Conservation (phyloP, 2,797 vertebrate species). For the Geotria australis region DNA sequence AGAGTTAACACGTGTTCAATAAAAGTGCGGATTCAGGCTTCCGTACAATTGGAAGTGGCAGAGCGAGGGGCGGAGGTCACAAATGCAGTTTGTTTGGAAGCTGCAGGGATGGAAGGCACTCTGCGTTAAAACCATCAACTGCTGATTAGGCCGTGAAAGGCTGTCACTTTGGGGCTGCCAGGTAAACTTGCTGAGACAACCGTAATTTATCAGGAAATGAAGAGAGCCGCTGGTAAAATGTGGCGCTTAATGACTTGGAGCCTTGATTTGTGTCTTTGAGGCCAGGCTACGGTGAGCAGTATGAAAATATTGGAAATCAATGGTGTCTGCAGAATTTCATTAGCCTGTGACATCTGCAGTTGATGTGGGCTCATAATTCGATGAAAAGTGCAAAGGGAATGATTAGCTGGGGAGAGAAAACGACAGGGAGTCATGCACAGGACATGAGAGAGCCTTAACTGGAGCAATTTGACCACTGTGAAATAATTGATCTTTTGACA, state of each 20-base stretch:
- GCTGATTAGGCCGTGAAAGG: constrained; percentile 20
- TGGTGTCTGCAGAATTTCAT: constrained; percentile 98
- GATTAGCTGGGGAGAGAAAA: constrained; percentile 71
- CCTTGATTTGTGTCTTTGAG: constrained; percentile 77
- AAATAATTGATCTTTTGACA: constrained; percentile 16
- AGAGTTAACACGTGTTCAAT: no score
- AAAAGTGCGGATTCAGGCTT: no score
- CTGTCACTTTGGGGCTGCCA: constrained; percentile 42
- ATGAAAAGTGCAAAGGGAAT: constrained; percentile 98
- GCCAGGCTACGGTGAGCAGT: constrained; percentile 67
- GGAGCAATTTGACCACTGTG: constrained; percentile 69
- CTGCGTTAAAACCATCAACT: constrained; percentile 10
- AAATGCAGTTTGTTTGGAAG: not conserved
- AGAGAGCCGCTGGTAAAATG: constrained; percentile 43
- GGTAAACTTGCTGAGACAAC: constrained; percentile 50
- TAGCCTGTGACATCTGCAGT: constrained; percentile 92
- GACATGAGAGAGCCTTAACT: constrained; percentile 49
- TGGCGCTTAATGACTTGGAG: constrained; percentile 89
- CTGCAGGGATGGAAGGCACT: not conserved
- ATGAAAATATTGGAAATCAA: constrained; percentile 99
- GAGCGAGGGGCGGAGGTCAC: not conserved
- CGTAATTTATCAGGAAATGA: constrained; percentile 78
- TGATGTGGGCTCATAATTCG: constrained; percentile 98
- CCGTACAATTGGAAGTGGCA: no score
- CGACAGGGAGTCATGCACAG: constrained; percentile 24